Base-by-base conservation (phyloP, 2,113 vertebrate species). In the Nerophis lumbriciformis region DNA sequence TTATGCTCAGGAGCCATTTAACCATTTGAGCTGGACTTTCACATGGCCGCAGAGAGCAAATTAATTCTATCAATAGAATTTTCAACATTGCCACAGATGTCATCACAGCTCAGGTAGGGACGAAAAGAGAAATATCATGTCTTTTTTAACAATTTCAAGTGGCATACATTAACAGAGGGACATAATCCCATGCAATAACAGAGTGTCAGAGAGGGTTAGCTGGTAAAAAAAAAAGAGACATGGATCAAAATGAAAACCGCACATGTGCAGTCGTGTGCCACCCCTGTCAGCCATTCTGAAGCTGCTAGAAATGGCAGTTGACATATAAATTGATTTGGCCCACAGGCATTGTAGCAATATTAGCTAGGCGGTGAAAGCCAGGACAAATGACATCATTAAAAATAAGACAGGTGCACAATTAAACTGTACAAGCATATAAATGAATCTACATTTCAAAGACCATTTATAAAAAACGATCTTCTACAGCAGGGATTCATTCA, bases 51-150 rank as follows among this genome's bases (percentile, higher is more conserved):
- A 59, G 68, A 77, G 77, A 77, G 79, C 76, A 85, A 75, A 88
- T 85, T 82, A 65, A 78, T 82, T 87, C 68, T 79, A 82, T 75
- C 84, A 87, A 85, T 82, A 77, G 81, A 87, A 84, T 87, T 85
- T 84, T 82, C 73, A 85, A 81, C 79, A 81, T 65, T 81, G 44
- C 60, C 68, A 73, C 70, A 77, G 75, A 82, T 83, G 72, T 80
- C 68, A 65, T 84, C 72, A 72, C 79, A 86, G 81, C 81, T 75
- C 62, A 68, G 78, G 86, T 80, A 71, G 12, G 10, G 9, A 37
- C 36, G 6, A 7, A 35, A 81, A 82, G 70, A 86, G 80, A 75
- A 81, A 77, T 71, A 73, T 28, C 28, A 28, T 28, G 60, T 85
- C 77, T 83, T 76, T 82, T 75, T 83, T 83, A 67, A 77, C 66